Base-by-base conservation (phyloP, 1,140 invertebrate genomes). In the Antheraea mylitta region DNA sequence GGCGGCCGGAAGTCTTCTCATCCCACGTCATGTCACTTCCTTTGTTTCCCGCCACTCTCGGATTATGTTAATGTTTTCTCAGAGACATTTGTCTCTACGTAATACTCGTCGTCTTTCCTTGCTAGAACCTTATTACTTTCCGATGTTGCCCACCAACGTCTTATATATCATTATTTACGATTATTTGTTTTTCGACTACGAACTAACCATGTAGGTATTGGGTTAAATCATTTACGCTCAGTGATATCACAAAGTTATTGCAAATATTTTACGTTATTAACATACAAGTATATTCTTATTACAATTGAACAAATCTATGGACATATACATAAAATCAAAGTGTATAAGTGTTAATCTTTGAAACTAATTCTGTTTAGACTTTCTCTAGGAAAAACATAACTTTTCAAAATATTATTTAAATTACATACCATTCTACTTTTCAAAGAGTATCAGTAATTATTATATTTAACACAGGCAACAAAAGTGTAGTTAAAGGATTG, bases 21-120 rank as follows among this genome's bases (percentile, higher is more conserved):
- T 68, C 59, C 62, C 67, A 67, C 66, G 73, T 83, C 77, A 83
- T 77, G 80, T 86, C 82, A 85, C 79, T 80, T 81, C 79, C 84
- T 82, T 81, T 86, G 82, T 86, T 72, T 76, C 76, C 78, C 76
- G 74, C 74, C 79, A 79, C 77, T 79, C 74, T 76, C 69, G 83
- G 85, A 87, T 89, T 90, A 90, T 90, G 87, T 82, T 90, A 90
- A 90, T 90, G 80, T 73, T 78, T 82, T 83, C 80, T 87, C 83
- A 75, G 67, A 83, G 78, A 88, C 83, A 88, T 88, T 88, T 89
- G 82, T 89, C 86, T 89, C 83, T 85, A 71, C 78, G 79, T 90
- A 88, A 86, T 84, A 77, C 80, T 79, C 70, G 68, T 74, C 72
- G 81, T 83, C 80, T 82, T 81, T 82, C 70, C 82, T 79, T 76